phyloP scores from a whole-genome alignment of 2,113 vertebrate species.

The Salvelinus namaycush region DNA sequence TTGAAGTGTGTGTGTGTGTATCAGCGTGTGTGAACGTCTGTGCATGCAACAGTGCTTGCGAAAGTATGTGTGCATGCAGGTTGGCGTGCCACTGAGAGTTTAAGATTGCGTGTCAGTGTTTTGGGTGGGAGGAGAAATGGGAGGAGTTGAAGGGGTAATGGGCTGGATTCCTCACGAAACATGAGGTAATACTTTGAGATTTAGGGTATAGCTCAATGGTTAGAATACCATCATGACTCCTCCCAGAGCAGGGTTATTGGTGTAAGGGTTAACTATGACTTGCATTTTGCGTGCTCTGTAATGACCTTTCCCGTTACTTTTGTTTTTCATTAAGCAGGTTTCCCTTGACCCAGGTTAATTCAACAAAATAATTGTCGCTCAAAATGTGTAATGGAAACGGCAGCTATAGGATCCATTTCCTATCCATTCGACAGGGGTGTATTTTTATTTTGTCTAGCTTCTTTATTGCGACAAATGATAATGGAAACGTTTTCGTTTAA shows the following conservation, averaged over 20 bases:
- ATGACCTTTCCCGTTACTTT: background rate
- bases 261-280: background rate
- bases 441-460: too few relatives aligned
- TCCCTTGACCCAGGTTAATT: background rate
- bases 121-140: constrained; percentile 6
- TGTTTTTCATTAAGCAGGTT: background rate
- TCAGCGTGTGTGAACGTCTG: constrained; percentile 16
- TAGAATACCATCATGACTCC: constrained; percentile 10
- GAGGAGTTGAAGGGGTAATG: background rate
- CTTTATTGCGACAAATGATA: too few relatives aligned
- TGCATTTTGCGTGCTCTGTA: too few relatives aligned
- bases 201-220: background rate
- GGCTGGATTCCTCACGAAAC: constrained; percentile 20
- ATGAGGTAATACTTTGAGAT: background rate
- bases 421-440: too few relatives aligned
- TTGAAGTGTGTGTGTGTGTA: constrained; percentile 1
- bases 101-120: constrained; percentile 5
- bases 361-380: too few relatives aligned
- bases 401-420: too few relatives aligned
- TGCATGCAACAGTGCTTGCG: background rate
- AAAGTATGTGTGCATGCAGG: too few relatives aligned
- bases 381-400: too few relatives aligned
- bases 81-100: too few relatives aligned
- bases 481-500: too few relatives aligned
- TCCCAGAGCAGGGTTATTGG: background rate